A percentile compares a stretch with the other conserved stretches of the same genome.
These are phyloP conservation scores for Antheraea pernyi DNA, from an alignment of 1,140 invertebrate species.

Conservation along the genomic window DNA sequence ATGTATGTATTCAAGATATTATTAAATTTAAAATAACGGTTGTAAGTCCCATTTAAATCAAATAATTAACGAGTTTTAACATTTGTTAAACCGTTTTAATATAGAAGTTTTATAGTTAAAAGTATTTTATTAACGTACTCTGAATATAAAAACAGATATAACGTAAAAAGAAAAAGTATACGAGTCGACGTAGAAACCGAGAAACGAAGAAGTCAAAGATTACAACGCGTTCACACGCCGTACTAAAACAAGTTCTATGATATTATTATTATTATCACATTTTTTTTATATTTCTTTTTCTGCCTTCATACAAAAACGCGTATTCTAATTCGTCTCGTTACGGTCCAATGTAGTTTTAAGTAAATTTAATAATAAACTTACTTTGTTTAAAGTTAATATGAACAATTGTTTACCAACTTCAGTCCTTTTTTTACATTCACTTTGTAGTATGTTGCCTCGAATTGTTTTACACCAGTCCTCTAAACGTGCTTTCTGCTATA, in stretches of 20 bases:
- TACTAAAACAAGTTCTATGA: slow-evolving; percentile 8
- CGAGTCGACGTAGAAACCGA: not conserved
- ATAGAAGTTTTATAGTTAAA: not conserved
- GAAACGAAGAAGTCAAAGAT: slow-evolving; percentile 10
- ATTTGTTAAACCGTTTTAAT: not conserved
- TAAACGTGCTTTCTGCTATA: not conserved
- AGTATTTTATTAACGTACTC: not conserved
- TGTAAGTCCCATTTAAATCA: no score
- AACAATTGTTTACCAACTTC: not conserved
- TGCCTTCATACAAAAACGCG: not conserved
- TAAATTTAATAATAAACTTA: not conserved
- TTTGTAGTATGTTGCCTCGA: not conserved
- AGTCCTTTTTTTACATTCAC: slow-evolving; percentile 2
- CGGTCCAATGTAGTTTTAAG: not conserved
- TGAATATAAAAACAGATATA: not conserved
- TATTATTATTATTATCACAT: slow-evolving; percentile 1
- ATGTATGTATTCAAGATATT: no score
- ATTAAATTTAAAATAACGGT: no score
- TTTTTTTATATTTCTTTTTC: slow-evolving; percentile 5
- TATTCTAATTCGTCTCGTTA: not conserved
- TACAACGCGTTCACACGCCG: slow-evolving; percentile 16
- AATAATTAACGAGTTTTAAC: no score
- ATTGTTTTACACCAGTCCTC: not conserved
- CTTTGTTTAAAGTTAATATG: slow-evolving; percentile 1
- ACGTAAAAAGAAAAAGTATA: not conserved